phyloP scores from a whole-genome alignment of 2,113 vertebrate genomes.

The Haemorhous mexicanus region DNA sequence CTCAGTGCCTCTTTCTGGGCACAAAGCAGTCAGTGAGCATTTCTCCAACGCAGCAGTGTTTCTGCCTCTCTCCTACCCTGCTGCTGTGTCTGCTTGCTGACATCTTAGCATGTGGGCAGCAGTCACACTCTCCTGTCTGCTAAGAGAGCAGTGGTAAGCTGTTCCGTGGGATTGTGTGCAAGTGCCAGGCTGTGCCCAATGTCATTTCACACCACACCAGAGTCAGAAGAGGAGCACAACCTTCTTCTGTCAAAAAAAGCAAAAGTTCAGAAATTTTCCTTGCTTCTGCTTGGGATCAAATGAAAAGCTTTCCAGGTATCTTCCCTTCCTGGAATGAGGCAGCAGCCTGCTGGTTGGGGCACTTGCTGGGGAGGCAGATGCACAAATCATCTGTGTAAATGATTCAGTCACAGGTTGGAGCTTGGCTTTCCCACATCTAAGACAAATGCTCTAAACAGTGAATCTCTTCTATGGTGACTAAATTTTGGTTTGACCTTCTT shows the following conservation, averaged over 20 bases:
- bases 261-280: neutral
- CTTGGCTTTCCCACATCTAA: conserved; percentile 40
- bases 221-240: neutral
- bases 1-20: neutral
- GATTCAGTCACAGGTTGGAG: neutral
- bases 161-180: neutral
- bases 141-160: neutral
- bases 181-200: neutral
- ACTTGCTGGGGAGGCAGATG: fast-evolving
- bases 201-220: neutral
- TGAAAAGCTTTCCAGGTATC: neutral
- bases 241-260: neutral
- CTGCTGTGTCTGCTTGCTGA: neutral
- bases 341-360: neutral
- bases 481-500: neutral
- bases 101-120: neutral
- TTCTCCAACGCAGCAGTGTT: neutral
- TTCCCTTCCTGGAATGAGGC: neutral
- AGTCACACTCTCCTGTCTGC: neutral
- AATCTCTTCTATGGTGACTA: neutral
- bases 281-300: neutral
- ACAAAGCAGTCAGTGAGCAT: neutral
- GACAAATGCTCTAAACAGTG: neutral
- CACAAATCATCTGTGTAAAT: neutral
- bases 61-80: neutral